A percentile compares a stretch with the other conserved stretches of the same genome.
Conservation (phyloP, 2,113 vertebrate species). For the Paramisgurnus dabryanus region DNA sequence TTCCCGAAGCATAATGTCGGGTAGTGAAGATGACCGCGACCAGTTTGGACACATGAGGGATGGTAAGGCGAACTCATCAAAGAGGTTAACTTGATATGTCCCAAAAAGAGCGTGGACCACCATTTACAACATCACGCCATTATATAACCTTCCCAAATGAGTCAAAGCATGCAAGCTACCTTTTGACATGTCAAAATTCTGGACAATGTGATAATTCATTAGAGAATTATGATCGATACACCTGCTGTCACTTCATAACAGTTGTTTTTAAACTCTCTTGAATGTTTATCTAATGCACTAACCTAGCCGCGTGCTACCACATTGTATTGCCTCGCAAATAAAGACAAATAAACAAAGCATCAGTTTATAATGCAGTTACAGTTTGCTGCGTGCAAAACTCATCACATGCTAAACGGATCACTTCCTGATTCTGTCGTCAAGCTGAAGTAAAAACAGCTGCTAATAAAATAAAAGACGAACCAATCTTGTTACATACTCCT, state of each 20-base stretch:
- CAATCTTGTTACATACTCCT: not conserved
- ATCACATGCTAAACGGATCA: not conserved
- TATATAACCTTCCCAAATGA: constrained; percentile 2
- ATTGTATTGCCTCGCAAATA: not conserved
- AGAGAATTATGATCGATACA: not conserved
- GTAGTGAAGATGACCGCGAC: constrained; percentile 77
- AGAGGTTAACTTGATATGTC: constrained; percentile 49
- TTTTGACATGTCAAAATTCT: not conserved
- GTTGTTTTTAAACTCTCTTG: not conserved
- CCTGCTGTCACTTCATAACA: not conserved
- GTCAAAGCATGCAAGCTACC: not conserved
- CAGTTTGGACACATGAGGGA: constrained; percentile 67
- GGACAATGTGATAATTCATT: not conserved
- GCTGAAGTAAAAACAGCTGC: not conserved
- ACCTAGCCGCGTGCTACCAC: not conserved
- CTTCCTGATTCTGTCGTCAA: constrained; percentile 7
- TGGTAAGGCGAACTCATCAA: constrained; percentile 20
- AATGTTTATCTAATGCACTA: not conserved
- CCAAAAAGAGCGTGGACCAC: not conserved
- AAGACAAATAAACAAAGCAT: not conserved
- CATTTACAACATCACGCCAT: not conserved
- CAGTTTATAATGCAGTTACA: not conserved
- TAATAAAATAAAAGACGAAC: not conserved
- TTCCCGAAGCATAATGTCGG: constrained; percentile 65
- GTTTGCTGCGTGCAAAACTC: not conserved